phyloP scores from a whole-genome alignment of 2,797 vertebrate genomes.

The Oryzias dopingdopingensis region DNA sequence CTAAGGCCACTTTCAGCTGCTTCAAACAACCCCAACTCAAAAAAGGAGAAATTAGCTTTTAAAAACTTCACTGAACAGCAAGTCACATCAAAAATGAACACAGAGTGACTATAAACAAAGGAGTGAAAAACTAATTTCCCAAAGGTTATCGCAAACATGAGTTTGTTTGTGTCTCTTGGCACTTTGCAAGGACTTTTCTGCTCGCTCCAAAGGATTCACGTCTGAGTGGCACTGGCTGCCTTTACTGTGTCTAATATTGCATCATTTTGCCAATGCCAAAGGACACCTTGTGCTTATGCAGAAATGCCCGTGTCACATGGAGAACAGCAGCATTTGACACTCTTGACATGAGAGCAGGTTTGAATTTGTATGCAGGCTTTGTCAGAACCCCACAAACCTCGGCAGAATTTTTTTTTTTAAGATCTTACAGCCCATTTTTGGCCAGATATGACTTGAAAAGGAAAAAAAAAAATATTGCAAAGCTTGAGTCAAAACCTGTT shows the following conservation, averaged over 20 bases:
- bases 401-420: background rate
- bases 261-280: background rate
- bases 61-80: background rate
- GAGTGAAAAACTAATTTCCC: too few relatives aligned
- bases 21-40: background rate
- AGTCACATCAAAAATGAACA: background rate
- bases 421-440: background rate
- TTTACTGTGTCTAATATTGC: background rate
- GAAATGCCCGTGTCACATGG: background rate
- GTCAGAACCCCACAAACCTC: background rate
- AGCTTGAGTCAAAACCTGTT: too few relatives aligned
- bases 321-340: background rate
- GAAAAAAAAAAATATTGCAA: too few relatives aligned
- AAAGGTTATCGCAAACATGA: background rate
- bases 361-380: background rate
- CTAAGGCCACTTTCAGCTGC: too few relatives aligned
- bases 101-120: background rate
- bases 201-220: background rate
- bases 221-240: background rate
- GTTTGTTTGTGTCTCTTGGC: background rate
- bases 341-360: background rate
- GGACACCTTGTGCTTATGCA: background rate
- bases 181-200: background rate
- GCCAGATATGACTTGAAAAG: too few relatives aligned
- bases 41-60: background rate